These are phyloP conservation scores for Megalonaias nervosa DNA, from an alignment of 1,140 invertebrate species.

Conservation along the genomic window DNA sequence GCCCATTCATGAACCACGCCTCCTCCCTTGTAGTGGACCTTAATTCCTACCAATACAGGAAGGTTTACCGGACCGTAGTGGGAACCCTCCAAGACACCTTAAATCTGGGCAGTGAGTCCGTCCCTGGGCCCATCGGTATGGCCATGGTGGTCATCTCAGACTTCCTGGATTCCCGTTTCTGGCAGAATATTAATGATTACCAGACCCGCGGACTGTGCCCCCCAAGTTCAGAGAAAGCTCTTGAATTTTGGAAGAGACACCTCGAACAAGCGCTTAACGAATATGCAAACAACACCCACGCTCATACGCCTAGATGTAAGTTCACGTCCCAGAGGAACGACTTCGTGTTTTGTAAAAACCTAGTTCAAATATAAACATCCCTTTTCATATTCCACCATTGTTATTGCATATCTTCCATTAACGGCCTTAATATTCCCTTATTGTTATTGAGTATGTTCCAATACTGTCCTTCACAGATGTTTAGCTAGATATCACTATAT, in stretches of 20 bases:
- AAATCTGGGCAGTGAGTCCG: slow-evolving; percentile 13
- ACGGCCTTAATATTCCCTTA: too few species aligned
- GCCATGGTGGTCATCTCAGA: slow-evolving; percentile 19
- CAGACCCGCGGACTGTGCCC: slow-evolving; percentile 30
- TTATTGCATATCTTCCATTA: too few species aligned
- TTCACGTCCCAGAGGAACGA: background rate
- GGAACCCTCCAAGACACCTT: slow-evolving; percentile 22
- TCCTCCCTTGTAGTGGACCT: slow-evolving; percentile 29
- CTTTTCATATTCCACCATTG: too few species aligned
- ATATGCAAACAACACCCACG: slow-evolving; percentile 9
- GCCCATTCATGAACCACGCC: slow-evolving; percentile 29
- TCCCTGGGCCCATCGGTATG: slow-evolving; percentile 30
- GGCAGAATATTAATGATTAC: slow-evolving; percentile 31
- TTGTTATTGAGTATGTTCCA: too few species aligned
- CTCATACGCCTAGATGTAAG: slow-evolving; percentile 21
- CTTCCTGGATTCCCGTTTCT: slow-evolving; percentile 18
- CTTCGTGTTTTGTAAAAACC: too few species aligned
- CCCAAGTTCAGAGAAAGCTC: slow-evolving; percentile 26
- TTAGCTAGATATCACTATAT: too few species aligned
- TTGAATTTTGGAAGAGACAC: slow-evolving; percentile 8
- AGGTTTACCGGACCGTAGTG: slow-evolving; percentile 19
- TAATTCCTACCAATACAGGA: slow-evolving; percentile 17
- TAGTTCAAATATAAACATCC: too few species aligned
- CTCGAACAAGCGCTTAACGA: slow-evolving; percentile 25
- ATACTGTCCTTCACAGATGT: too few species aligned